Conservation (phyloP, 2,888 invertebrate species). For the Ormyrus rosae region DNA sequence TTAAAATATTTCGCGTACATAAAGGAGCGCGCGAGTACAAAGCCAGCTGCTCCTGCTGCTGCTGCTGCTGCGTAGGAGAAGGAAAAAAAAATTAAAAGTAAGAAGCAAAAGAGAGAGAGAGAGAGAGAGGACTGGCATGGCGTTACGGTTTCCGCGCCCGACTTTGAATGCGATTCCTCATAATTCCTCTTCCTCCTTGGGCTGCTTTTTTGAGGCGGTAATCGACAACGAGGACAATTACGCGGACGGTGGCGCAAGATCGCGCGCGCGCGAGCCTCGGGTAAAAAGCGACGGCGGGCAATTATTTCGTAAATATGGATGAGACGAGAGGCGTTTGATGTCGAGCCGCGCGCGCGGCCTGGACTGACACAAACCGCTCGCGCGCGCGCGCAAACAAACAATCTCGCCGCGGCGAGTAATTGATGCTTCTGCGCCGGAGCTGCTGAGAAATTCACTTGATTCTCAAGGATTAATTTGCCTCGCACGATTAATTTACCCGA, state of each 20-base stretch:
- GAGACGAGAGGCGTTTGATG: conserved; percentile 48
- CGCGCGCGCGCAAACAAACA: not conserved
- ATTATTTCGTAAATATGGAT: conserved; percentile 57
- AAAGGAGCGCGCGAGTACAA: conserved; percentile 19
- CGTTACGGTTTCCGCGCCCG: conserved; percentile 52
- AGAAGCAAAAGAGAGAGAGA: not conserved
- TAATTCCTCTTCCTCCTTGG: not conserved
- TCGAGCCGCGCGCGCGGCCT: conserved; percentile 17
- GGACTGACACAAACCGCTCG: conserved; percentile 23
- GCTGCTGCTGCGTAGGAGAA: conserved; percentile 6
- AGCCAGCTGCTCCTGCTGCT: not conserved
- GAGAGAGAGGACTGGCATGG: not conserved
- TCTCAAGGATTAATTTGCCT: conserved; percentile 27
- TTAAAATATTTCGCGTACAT: conserved; percentile 62
- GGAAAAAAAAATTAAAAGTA: not conserved
- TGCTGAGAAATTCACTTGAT: conserved; percentile 42
- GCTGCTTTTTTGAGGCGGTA: too few species aligned
- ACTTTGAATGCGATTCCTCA: conserved; percentile 31
- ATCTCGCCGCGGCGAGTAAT: conserved; percentile 1
- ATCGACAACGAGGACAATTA: too few species aligned
- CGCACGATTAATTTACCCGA: conserved; percentile 11
- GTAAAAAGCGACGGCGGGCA: conserved; percentile 28
- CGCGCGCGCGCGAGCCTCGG: not conserved
- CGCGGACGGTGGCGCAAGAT: not conserved
- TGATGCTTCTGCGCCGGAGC: not conserved